Evolutionary conservation across 2,888 invertebrate genomes (phyloP).

Genomic region (Patella caerulea): DNA sequence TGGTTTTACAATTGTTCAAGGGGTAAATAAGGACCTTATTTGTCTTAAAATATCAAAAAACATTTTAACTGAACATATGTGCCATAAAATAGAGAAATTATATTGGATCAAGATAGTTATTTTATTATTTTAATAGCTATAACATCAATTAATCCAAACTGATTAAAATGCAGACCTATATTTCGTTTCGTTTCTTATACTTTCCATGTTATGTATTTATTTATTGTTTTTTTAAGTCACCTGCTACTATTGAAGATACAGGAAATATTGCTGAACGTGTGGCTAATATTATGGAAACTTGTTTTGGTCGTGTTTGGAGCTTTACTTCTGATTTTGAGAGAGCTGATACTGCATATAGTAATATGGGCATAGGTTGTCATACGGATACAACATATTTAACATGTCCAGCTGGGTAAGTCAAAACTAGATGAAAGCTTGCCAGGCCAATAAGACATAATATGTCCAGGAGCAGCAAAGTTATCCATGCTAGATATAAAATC

Average conservation of each 20-base stretch:
- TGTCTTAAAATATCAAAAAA: neutral
- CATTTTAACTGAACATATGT: too few species aligned
- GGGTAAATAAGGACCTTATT: conserved; percentile 32
- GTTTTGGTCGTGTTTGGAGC: conserved; percentile 84
- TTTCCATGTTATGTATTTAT: too few species aligned
- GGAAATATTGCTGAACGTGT: conserved; percentile 75
- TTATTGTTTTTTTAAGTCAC: conserved; percentile 25
- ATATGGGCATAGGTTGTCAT: conserved; percentile 79
- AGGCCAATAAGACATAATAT: too few species aligned
- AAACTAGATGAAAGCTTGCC: too few species aligned
- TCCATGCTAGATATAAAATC: too few species aligned
- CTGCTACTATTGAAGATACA: conserved; percentile 72
- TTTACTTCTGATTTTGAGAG: conserved; percentile 76
- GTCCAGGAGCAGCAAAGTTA: too few species aligned
- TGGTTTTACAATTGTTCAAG: conserved; percentile 48
- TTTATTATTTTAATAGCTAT: too few species aligned
- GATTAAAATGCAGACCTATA: too few species aligned
- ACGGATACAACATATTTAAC: conserved; percentile 86
- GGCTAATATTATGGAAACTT: conserved; percentile 72
- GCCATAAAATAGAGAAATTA: too few species aligned
- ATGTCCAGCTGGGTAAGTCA: conserved; percentile 78
- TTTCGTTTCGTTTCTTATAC: too few species aligned
- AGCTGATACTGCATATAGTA: conserved; percentile 83
- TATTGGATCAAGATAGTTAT: too few species aligned
- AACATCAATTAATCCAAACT: too few species aligned